phyloP scores from a whole-genome alignment of 1,140 invertebrate genomes.

The Anastrepha ludens region DNA sequence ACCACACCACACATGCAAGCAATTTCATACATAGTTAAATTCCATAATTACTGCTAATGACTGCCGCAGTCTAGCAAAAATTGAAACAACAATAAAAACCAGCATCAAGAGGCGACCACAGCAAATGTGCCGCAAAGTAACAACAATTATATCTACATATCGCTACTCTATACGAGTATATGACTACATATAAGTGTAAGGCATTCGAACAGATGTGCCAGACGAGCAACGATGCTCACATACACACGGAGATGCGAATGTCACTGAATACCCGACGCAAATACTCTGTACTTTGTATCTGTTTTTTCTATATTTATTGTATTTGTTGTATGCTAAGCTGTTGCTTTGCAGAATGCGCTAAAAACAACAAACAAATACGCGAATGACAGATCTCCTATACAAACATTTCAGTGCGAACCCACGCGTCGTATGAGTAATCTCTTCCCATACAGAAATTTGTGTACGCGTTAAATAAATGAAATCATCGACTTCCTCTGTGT shows the following conservation, averaged over 20 bases:
- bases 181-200: not conserved
- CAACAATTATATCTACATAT: not conserved
- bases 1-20: not conserved
- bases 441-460: not conserved
- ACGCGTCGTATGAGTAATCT: constrained; percentile 37
- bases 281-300: not conserved
- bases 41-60: constrained; percentile 1
- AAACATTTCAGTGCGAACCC: not conserved
- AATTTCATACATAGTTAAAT: constrained; percentile 42
- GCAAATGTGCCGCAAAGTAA: not conserved
- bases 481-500: constrained; percentile 7
- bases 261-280: no score
- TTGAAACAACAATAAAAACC: not conserved
- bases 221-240: not conserved
- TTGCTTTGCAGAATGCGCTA: not conserved
- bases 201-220: not conserved
- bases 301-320: not conserved
- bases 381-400: not conserved
- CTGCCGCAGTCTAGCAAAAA: not conserved
- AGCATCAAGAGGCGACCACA: not conserved
- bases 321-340: not conserved
- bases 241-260: no score
- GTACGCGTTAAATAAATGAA: not conserved
- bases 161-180: not conserved
- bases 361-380: constrained; percentile 17